Percentiles rank a stretch among this genome's conserved stretches.
Evolutionary conservation across 2,888 invertebrate species (phyloP).

Genomic region (Cepaea hortensis): DNA sequence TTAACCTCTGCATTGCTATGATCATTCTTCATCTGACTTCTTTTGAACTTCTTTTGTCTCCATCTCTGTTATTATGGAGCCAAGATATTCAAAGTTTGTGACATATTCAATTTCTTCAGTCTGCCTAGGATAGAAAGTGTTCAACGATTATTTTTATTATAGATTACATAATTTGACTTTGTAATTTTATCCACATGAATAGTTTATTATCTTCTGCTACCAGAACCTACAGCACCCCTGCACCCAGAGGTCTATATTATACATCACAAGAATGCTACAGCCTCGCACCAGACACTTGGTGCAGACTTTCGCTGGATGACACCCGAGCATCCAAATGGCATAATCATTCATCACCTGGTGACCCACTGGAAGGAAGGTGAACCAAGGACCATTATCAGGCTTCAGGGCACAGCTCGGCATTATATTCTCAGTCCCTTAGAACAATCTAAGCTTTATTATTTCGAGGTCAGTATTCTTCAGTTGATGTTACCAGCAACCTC

Average conservation of each 20-base stretch:
- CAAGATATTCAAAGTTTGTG: too few relatives aligned
- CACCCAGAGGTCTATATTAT: slow-evolving; percentile 85
- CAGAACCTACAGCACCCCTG: slow-evolving; percentile 85
- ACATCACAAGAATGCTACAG: slow-evolving; percentile 72
- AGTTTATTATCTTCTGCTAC: not conserved
- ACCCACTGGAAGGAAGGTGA: slow-evolving; percentile 60
- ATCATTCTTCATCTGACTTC: too few relatives aligned
- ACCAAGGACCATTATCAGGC: slow-evolving; percentile 24
- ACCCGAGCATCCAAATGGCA: slow-evolving; percentile 85
- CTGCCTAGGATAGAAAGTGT: too few relatives aligned
- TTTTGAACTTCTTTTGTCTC: too few relatives aligned
- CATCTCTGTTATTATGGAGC: too few relatives aligned
- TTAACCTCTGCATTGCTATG: too few relatives aligned
- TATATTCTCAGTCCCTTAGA: slow-evolving; percentile 62
- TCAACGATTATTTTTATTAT: not conserved
- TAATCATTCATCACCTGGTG: slow-evolving; percentile 85
- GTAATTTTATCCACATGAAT: not conserved
- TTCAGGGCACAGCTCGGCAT: slow-evolving; percentile 61
- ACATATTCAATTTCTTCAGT: too few relatives aligned
- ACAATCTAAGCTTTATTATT: slow-evolving; percentile 64
- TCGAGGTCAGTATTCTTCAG: slow-evolving; percentile 54
- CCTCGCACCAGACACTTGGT: slow-evolving; percentile 72
- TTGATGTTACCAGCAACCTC: not conserved
- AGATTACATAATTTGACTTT: not conserved
- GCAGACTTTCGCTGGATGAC: slow-evolving; percentile 88